Percentiles rank a stretch among this genome's conserved stretches.
Conservation (phyloP, 1,140 invertebrate species). For the Octopus bimaculoides region DNA sequence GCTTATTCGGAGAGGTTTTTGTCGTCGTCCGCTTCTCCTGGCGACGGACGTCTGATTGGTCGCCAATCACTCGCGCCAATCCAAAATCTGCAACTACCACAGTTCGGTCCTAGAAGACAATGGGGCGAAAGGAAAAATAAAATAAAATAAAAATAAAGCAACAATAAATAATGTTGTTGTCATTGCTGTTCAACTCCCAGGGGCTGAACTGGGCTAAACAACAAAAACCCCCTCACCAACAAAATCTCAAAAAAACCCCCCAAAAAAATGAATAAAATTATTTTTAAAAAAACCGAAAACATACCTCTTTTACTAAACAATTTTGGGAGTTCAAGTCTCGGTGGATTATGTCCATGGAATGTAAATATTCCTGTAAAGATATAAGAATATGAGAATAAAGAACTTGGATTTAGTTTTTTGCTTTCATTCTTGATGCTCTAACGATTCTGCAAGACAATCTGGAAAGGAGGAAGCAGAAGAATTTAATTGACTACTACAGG, state of each 20-base stretch:
- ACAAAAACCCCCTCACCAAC: background rate
- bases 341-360: conserved; percentile 56
- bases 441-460: too few relatives aligned
- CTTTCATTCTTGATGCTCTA: too few relatives aligned
- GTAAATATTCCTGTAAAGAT: conserved; percentile 50
- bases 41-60: conserved; percentile 17
- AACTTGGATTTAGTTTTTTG: too few relatives aligned
- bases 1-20: conserved; percentile 28
- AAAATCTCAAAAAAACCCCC: background rate
- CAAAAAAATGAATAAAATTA: background rate
- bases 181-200: too few relatives aligned
- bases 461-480: too few relatives aligned
- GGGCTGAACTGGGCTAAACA: too few relatives aligned
- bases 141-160: background rate
- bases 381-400: background rate
- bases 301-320: conserved; percentile 52
- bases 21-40: conserved; percentile 20
- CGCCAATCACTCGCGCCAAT: conserved; percentile 47
- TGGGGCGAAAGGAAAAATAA: background rate
- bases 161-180: too few relatives aligned
- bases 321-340: conserved; percentile 56
- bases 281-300: conserved; percentile 11
- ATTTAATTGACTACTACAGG: too few relatives aligned
- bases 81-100: conserved; percentile 57
- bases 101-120: conserved; percentile 42